Base-by-base conservation (phyloP, 30 jellyfish, hydroid and myxozoan species). In the Cassiopea andromeda region DNA sequence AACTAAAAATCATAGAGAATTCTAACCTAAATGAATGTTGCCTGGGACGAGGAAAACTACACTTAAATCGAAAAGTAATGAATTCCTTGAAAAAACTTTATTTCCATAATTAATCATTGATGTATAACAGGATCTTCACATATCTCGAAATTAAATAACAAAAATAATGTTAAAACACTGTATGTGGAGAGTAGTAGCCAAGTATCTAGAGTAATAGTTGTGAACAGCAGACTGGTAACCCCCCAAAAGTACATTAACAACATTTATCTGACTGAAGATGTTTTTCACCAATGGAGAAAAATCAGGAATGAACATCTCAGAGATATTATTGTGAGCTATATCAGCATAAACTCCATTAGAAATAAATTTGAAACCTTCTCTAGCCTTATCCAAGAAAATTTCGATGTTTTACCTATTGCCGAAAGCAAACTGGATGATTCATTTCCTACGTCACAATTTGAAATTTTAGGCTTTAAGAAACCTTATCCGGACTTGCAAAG, bases 371-470 rank as follows among this genome's bases (percentile, higher is more conserved):
- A 70, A 70, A 70, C n/a, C 19, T 69, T 83, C 69, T 76, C 44
- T 69, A 85, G 16, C 49, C 48, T 83, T 85, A 78, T 78, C 67
- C 50, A 77, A 68, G 78, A 83, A 83, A 46, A 83, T 54, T 78
- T 83, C 57, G 92, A 83, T 83, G 92, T 83, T 12, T 12, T 70
- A 2, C n/a, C 19, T 12, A 43, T 70, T 12, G 79, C 79, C 1
- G 79, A n/a, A 4, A 83, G 85, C 69, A 83, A 83, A 69, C 48
- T 73, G 27, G 92, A 83, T 83, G 84, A 70, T 46, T 49, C 92
- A 69, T 83, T 72, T 71, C 92, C 92, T 73, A 1, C 50, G 61
- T 60, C 68, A 60, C 78, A 79, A 59, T 79, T 79, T 79, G 78
- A 79, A 50, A 79, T 79, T 15, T 78, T 78, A 50, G 88, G 88